Conservation (phyloP, 1,140 invertebrate species). For the Trichogramma pretiosum region DNA sequence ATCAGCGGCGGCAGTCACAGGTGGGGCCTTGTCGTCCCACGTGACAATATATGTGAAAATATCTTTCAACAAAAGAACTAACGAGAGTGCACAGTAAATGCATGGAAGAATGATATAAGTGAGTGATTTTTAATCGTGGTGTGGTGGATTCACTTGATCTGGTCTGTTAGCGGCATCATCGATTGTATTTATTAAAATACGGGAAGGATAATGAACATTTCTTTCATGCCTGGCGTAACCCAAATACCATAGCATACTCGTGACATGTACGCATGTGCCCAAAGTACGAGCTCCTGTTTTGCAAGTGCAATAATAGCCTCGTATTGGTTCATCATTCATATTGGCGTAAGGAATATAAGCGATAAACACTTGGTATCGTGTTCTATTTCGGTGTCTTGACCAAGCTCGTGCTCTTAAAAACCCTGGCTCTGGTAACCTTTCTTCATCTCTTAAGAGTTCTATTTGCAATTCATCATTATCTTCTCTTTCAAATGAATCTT, state of each 20-base stretch:
- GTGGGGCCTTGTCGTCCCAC: no score
- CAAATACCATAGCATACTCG: constrained; percentile 4
- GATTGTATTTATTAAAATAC: no score
- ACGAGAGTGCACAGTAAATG: no score
- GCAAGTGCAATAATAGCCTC: constrained; percentile 5
- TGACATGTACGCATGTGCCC: constrained; percentile 1
- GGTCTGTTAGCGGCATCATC: no score
- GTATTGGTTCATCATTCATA: background rate
- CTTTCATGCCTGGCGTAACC: constrained; percentile 4
- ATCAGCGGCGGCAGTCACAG: no score
- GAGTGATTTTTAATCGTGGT: no score
- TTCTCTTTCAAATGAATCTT: background rate
- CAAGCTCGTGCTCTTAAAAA: background rate
- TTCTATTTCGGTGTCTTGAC: background rate
- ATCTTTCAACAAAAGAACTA: no score
- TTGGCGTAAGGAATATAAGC: no score
- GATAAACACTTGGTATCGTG: background rate
- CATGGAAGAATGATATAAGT: no score
- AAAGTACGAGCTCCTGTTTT: background rate
- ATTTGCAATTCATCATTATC: background rate
- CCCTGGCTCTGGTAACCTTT: background rate
- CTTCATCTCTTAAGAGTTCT: background rate
- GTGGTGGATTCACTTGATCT: no score
- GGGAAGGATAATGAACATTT: constrained; percentile 6
- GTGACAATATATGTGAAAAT: no score